phyloP scores from a whole-genome alignment of 2,113 vertebrate genomes.

The Xenopus tropicalis region DNA sequence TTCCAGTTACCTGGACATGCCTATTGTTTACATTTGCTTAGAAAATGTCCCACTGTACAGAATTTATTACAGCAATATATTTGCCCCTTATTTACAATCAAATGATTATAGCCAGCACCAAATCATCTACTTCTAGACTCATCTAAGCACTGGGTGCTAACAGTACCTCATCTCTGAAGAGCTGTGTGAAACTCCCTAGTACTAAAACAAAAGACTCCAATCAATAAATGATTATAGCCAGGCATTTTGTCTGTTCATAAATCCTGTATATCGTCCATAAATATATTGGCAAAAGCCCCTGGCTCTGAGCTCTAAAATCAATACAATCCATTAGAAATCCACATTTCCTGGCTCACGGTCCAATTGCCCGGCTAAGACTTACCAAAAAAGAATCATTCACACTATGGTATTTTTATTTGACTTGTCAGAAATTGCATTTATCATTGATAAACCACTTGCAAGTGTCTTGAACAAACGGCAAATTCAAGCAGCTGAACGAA shows the following conservation, averaged over 20 bases:
- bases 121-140: too few relatives aligned
- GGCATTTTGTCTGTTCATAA: slow-evolving; percentile 37
- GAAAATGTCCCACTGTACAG: too few relatives aligned
- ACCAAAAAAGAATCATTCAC: slow-evolving; percentile 28
- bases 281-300: slow-evolving; percentile 32
- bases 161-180: slow-evolving; percentile 10
- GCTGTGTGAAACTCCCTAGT: slow-evolving; percentile 10
- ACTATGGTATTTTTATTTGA: slow-evolving; percentile 1
- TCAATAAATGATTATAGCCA: slow-evolving; percentile 38
- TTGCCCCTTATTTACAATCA: too few relatives aligned
- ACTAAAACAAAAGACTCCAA: slow-evolving; percentile 26
- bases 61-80: too few relatives aligned
- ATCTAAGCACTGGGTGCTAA: background rate
- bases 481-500: too few relatives aligned
- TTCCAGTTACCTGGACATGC: too few relatives aligned
- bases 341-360: slow-evolving; percentile 18
- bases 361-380: slow-evolving; percentile 24
- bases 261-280: slow-evolving; percentile 40
- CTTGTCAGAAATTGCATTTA: slow-evolving; percentile 10
- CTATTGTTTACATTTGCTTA: too few relatives aligned
- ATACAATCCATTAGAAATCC: slow-evolving; percentile 42
- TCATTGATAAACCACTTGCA: background rate
- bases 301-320: slow-evolving; percentile 30
- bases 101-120: too few relatives aligned
- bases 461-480: too few relatives aligned